These are phyloP conservation scores for Spheniscus mendiculus DNA, from an alignment of 2,113 vertebrate genomes.

Conservation along the genomic window DNA sequence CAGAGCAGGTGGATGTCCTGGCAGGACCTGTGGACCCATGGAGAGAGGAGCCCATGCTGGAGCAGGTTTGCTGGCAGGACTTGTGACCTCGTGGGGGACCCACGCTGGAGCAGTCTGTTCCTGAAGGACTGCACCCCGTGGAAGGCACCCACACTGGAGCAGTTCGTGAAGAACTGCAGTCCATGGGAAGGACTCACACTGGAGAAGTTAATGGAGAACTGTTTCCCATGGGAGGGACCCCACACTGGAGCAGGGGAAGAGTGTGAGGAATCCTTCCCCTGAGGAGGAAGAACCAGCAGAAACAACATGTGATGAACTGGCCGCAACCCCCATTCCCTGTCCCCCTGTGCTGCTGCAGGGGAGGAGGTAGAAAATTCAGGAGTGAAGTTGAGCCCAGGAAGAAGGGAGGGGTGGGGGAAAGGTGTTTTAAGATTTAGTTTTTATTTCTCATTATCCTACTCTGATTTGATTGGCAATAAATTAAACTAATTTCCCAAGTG, in stretches of 20 bases:
- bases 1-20: not conserved
- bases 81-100: no score
- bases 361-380: not conserved
- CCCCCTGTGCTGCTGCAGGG: no score
- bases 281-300: not conserved
- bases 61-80: not conserved
- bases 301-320: not conserved
- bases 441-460: not conserved
- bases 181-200: not conserved
- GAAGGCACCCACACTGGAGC: not conserved
- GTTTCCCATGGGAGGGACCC: not conserved
- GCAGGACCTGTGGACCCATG: not conserved
- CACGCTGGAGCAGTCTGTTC: no score
- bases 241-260: not conserved
- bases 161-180: not conserved
- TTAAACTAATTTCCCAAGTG: not conserved
- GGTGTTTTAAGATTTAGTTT: not conserved
- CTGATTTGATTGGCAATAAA: not conserved
- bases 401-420: not conserved
- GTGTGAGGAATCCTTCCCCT: not conserved
- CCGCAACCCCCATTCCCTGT: not conserved
- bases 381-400: not conserved
- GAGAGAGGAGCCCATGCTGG: not conserved
- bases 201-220: not conserved
- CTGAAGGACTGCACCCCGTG: not conserved